Conservation (phyloP, 2,888 invertebrate species). For the Quadroppia sp. region DNA sequence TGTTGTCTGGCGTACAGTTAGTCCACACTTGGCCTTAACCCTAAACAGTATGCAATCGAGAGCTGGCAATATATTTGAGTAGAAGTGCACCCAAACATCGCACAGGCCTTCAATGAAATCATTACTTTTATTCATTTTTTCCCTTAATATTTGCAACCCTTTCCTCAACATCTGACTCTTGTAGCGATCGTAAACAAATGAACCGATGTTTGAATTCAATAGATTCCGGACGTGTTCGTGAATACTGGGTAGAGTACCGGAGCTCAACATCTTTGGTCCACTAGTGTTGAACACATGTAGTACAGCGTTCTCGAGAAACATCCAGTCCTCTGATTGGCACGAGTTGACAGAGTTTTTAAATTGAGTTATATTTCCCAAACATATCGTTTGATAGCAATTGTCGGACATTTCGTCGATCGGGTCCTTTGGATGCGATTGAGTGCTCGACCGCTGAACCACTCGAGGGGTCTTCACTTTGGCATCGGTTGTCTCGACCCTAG, state of each 20-base stretch:
- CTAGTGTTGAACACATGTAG: constrained; percentile 27
- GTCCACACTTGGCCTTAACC: constrained; percentile 24
- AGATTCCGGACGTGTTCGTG: constrained; percentile 37
- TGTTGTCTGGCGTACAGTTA: constrained; percentile 38
- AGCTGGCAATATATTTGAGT: constrained; percentile 32
- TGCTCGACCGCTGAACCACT: background rate
- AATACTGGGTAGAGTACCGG: constrained; percentile 4
- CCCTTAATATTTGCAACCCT: constrained; percentile 28
- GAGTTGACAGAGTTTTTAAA: background rate
- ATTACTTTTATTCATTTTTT: background rate
- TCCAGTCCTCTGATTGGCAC: background rate
- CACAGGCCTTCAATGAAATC: background rate
- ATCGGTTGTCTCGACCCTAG: background rate
- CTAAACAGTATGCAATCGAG: constrained; percentile 36
- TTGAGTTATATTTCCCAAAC: background rate
- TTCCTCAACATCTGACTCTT: constrained; percentile 38
- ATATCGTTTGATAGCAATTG: background rate
- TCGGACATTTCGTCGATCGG: background rate
- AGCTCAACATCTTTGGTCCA: background rate
- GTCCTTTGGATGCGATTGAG: background rate
- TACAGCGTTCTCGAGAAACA: constrained; percentile 24
- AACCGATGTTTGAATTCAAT: constrained; percentile 37
- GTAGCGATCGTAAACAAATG: constrained; percentile 39
- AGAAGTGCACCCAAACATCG: constrained; percentile 27
- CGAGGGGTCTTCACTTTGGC: background rate